Evolutionary conservation across 2,797 vertebrate species (phyloP).

Genomic region (Enteromius treurensis): DNA sequence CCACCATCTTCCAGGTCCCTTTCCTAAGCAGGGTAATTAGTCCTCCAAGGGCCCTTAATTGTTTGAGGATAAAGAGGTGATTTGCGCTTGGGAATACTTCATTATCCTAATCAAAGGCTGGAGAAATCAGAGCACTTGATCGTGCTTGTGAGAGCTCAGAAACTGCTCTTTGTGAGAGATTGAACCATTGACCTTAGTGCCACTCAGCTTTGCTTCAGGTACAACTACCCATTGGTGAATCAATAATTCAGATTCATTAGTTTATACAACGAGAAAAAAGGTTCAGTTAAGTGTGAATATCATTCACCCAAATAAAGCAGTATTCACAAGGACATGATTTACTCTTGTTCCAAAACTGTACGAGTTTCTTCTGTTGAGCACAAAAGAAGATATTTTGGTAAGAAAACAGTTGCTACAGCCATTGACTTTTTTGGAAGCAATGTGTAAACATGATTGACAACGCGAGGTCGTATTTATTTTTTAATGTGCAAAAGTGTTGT

Average conservation of each 20-base stretch:
- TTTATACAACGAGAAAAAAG: conserved; percentile 13
- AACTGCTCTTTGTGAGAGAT: conserved; percentile 26
- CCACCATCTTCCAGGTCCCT: conserved; percentile 46
- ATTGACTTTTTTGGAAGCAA: not conserved
- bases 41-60: conserved; percentile 63
- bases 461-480: too few species aligned
- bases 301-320: not conserved
- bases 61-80: conserved; percentile 61
- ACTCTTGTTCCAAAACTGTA: not conserved
- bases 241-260: conserved; percentile 24
- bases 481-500: too few species aligned
- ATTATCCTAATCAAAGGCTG: conserved; percentile 63
- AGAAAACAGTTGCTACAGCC: not conserved
- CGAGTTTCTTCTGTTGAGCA: not conserved
- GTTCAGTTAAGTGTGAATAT: not conserved
- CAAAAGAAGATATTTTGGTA: not conserved
- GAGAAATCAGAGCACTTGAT: conserved; percentile 56
- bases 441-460: too few species aligned
- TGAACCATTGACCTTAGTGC: conserved; percentile 39
- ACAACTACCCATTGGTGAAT: conserved; percentile 19
- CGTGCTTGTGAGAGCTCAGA: conserved; percentile 41
- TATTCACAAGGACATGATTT: not conserved
- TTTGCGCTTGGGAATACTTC: conserved; percentile 61
- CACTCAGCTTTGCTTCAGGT: conserved; percentile 41
- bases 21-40: conserved; percentile 59